Evolutionary conservation across 2,797 vertebrate species (phyloP).

Genomic region (Notamacropus eugenii): DNA sequence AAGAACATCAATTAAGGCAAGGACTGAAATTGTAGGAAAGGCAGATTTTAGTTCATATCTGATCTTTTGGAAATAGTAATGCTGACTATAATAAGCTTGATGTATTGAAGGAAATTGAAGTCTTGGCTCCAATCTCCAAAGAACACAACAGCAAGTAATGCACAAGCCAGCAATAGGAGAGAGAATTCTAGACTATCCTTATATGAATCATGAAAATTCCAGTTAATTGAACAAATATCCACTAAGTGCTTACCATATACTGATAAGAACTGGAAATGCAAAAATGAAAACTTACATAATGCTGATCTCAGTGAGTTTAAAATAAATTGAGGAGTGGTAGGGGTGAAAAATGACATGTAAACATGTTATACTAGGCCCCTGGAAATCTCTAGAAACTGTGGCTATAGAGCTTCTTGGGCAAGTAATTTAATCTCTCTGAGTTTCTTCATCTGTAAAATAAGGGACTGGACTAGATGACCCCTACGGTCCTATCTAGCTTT

Average conservation of each 20-base stretch:
- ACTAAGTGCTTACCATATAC: neutral
- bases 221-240: neutral
- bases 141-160: neutral
- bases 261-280: neutral
- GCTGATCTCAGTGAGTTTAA: neutral
- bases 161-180: neutral
- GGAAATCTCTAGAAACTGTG: neutral
- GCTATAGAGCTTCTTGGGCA: neutral
- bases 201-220: neutral
- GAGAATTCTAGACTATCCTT: neutral
- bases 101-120: neutral
- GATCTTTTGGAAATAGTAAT: neutral
- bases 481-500: neutral
- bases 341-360: neutral
- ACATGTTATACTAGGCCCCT: neutral
- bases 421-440: neutral
- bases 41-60: neutral
- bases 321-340: neutral
- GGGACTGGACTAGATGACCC: neutral
- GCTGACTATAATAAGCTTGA: neutral
- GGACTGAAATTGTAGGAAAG: neutral
- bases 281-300: neutral
- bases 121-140: neutral
- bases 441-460: neutral
- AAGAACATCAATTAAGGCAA: neutral